Percentiles rank a stretch among this genome's conserved stretches.
Evolutionary conservation across 1,140 invertebrate species (phyloP).

Genomic region (Xylocopa sonorina): DNA sequence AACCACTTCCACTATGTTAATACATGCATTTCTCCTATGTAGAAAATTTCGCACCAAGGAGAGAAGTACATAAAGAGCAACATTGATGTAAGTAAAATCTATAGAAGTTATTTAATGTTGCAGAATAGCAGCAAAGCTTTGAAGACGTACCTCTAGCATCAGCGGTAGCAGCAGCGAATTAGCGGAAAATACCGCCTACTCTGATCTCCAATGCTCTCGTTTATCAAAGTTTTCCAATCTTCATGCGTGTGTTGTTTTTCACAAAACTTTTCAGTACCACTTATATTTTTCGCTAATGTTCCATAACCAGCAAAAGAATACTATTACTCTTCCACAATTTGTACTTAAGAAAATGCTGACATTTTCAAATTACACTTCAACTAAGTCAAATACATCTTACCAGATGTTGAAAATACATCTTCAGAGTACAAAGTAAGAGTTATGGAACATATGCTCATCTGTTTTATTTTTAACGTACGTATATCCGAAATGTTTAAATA

Average conservation of each 20-base stretch:
- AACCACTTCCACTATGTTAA: constrained; percentile 34
- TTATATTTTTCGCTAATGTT: constrained; percentile 60
- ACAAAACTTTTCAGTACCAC: constrained; percentile 69
- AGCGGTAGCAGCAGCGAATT: constrained; percentile 79
- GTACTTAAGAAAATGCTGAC: constrained; percentile 20
- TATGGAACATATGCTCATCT: constrained; percentile 61
- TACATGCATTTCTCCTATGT: constrained; percentile 51
- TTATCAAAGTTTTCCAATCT: constrained; percentile 76
- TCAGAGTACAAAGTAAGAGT: constrained; percentile 43
- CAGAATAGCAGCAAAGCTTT: constrained; percentile 77
- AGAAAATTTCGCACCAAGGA: constrained; percentile 40
- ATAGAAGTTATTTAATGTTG: constrained; percentile 61
- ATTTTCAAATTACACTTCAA: constrained; percentile 15
- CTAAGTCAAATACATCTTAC: neutral
- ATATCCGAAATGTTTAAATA: constrained; percentile 28
- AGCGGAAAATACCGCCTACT: constrained; percentile 75
- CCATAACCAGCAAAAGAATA: constrained; percentile 61
- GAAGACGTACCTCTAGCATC: constrained; percentile 80
- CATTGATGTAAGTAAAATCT: constrained; percentile 48
- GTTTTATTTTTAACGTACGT: constrained; percentile 40
- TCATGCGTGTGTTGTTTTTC: constrained; percentile 75
- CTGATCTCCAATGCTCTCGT: constrained; percentile 77
- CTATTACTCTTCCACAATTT: constrained; percentile 28
- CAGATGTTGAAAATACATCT: constrained; percentile 1
- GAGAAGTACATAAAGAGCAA: constrained; percentile 48